Conservation (phyloP, 2,888 invertebrate species). For the Hemaris fuciformis region DNA sequence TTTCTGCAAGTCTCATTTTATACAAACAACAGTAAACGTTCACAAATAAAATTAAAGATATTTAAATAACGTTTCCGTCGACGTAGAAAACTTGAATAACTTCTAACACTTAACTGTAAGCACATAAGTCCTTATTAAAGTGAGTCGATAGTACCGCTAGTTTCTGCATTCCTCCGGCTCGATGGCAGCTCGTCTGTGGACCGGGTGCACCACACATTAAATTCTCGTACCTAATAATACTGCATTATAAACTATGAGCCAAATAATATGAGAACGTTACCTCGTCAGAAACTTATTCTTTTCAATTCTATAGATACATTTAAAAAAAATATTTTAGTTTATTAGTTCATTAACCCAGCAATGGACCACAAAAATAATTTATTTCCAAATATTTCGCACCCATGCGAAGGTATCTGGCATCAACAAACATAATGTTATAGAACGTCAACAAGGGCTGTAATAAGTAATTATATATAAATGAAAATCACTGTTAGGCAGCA, state of each 20-base stretch:
- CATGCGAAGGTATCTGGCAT: too few relatives aligned
- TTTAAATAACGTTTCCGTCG: background rate
- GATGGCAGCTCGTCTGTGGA: background rate
- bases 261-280: background rate
- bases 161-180: background rate
- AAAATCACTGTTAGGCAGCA: conserved; percentile 17
- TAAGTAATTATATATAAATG: conserved; percentile 12
- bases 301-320: too few relatives aligned
- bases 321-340: too few relatives aligned
- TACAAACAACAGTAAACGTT: background rate
- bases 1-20: conserved; percentile 5
- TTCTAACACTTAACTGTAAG: conserved; percentile 4
- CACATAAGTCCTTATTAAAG: background rate
- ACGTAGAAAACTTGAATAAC: conserved; percentile 3
- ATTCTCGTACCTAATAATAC: background rate
- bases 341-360: too few relatives aligned
- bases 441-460: background rate
- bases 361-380: too few relatives aligned
- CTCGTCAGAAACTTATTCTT: too few relatives aligned
- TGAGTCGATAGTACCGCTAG: conserved; percentile 1
- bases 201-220: background rate
- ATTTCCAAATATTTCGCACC: too few relatives aligned
- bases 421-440: background rate
- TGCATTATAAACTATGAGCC: background rate
- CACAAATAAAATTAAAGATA: background rate